These are phyloP conservation scores for Pegoplata infirma DNA, from an alignment of 2,888 invertebrate genomes.

Conservation along the genomic window DNA sequence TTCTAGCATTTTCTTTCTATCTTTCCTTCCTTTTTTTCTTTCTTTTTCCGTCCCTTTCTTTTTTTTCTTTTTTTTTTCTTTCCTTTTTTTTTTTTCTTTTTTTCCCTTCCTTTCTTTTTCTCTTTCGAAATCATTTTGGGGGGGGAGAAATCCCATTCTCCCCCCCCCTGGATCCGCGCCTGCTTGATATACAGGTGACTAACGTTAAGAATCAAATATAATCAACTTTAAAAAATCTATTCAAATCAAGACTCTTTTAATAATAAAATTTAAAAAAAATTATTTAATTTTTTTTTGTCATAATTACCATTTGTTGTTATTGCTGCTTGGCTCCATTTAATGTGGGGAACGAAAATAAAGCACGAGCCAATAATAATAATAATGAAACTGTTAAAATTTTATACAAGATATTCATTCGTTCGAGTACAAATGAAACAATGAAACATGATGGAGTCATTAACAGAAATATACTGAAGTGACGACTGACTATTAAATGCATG, in stretches of 20 bases:
- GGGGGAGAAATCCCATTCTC: no score
- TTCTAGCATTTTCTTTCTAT: no score
- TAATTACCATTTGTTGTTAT: neutral
- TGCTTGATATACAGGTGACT: slow-evolving; percentile 35
- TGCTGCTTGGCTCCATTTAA: slow-evolving; percentile 9
- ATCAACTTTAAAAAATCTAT: slow-evolving; percentile 11
- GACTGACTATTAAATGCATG: slow-evolving; percentile 55
- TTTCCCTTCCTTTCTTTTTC: no score
- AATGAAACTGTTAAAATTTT: slow-evolving; percentile 31
- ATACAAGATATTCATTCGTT: neutral
- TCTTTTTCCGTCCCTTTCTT: no score
- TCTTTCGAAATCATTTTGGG: no score
- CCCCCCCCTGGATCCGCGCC: no score
- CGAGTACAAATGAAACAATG: slow-evolving; percentile 18
- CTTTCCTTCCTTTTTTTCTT: no score
- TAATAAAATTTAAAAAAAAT: neutral
- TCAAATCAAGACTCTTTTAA: neutral
- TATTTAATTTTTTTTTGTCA: neutral
- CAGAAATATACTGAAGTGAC: slow-evolving; percentile 11
- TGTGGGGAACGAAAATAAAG: slow-evolving; percentile 30
- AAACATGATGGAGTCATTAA: slow-evolving; percentile 44
- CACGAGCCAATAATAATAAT: slow-evolving; percentile 48
- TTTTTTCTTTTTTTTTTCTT: no score
- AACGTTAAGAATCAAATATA: neutral
- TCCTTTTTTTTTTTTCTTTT: no score